Percentiles rank a stretch among this genome's conserved stretches.
These are phyloP conservation scores for Strongylocentrotus purpuratus DNA, from an alignment of 35 echinoderm and acorn worm species.

Conservation along the genomic window DNA sequence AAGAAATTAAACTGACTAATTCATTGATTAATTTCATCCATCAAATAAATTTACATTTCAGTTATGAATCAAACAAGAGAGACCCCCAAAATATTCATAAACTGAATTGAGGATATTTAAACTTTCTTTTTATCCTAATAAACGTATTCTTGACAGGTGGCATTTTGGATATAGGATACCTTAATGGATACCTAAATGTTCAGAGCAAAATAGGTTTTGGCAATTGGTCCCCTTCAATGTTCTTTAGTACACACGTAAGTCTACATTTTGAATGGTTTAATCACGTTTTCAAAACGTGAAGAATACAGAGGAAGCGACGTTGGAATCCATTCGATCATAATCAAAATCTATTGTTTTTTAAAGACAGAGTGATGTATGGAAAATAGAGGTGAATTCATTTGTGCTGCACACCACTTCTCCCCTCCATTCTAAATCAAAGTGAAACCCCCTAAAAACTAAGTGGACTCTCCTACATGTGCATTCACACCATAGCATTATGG, in stretches of 20 bases:
- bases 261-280: background rate
- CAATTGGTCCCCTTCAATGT: background rate
- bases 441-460: background rate
- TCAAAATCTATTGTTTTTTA: background rate
- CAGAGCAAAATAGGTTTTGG: background rate
- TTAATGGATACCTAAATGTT: background rate
- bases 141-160: background rate
- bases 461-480: slow-evolving; percentile 1
- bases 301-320: background rate
- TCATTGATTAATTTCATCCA: no score
- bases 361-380: background rate
- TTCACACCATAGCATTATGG: background rate
- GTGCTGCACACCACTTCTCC: background rate
- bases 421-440: background rate
- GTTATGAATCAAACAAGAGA: no score
- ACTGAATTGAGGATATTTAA: no score
- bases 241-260: background rate
- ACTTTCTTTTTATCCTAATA: no score
- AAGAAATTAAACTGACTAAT: no score
- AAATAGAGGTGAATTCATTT: background rate
- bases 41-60: no score
- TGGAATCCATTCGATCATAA: background rate
- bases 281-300: background rate
- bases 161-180: background rate
- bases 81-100: no score